These are phyloP conservation scores for Delphinapterus leucas DNA, from an alignment of 2,113 vertebrate species.

Conservation along the genomic window DNA sequence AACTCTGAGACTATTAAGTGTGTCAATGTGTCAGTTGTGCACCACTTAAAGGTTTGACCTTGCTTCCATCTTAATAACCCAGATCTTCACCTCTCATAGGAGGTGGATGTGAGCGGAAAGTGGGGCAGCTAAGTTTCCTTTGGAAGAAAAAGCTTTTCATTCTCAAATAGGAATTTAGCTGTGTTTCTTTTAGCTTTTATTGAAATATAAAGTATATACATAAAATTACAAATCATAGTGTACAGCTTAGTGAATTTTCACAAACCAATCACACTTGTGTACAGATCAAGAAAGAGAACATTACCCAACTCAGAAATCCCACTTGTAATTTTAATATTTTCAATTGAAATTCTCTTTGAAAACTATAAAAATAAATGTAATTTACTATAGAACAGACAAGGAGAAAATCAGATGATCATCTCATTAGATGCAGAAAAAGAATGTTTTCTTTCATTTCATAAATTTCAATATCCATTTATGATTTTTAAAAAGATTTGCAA, in stretches of 20 bases:
- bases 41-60: constrained; percentile 1
- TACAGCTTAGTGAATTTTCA: constrained; percentile 25
- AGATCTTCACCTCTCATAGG: constrained; percentile 31
- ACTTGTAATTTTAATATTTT: constrained; percentile 18
- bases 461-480: neutral
- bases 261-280: neutral
- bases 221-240: neutral
- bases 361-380: constrained; percentile 21
- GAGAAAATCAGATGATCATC: neutral
- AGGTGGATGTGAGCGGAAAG: neutral
- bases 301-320: constrained; percentile 22
- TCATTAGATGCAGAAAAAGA: constrained; percentile 36
- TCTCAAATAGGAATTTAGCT: neutral
- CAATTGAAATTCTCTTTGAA: neutral
- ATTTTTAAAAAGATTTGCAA: constrained; percentile 10
- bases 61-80: neutral
- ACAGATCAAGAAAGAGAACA: neutral
- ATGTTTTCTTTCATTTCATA: neutral
- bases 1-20: neutral
- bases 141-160: neutral
- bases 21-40: neutral
- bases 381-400: neutral
- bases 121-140: neutral
- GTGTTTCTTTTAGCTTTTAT: constrained; percentile 10
- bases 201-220: neutral